Conservation (phyloP, 1,140 invertebrate species). For the Scaptomyza montana region DNA sequence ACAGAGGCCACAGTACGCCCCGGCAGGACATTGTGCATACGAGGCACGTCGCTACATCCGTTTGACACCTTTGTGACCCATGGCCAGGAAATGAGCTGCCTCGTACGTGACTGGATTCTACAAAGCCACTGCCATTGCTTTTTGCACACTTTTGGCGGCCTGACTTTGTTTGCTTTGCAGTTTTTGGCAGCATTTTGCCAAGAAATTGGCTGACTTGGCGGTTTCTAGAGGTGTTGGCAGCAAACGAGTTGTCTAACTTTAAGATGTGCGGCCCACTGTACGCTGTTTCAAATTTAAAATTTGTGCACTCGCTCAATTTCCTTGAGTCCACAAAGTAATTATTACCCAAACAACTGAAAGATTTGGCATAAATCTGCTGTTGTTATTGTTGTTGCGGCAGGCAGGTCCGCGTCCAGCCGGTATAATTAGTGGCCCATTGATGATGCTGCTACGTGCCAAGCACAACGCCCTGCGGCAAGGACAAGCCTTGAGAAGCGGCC, state of each 20-base stretch:
- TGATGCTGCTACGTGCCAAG: conserved; percentile 66
- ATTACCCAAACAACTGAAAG: conserved; percentile 58
- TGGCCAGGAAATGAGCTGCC: conserved; percentile 77
- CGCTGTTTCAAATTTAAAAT: conserved; percentile 75
- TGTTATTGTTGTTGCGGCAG: conserved; percentile 7
- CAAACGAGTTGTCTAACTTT: conserved; percentile 38
- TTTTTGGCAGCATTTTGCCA: conserved; percentile 30
- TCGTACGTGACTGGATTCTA: conserved; percentile 76
- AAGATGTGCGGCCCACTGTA: conserved; percentile 29
- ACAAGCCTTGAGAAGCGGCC: conserved; percentile 32
- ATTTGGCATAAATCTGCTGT: conserved; percentile 67
- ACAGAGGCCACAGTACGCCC: conserved; percentile 8
- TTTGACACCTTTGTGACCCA: conserved; percentile 76
- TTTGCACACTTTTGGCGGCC: conserved; percentile 36
- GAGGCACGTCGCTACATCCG: conserved; percentile 75
- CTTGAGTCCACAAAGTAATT: conserved; percentile 80
- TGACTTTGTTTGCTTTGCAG: conserved; percentile 33
- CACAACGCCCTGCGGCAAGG: conserved; percentile 74
- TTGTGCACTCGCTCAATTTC: conserved; percentile 83
- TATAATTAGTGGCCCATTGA: conserved; percentile 74
- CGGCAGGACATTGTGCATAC: conserved; percentile 70
- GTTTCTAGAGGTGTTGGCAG: neutral
- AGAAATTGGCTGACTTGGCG: conserved; percentile 17
- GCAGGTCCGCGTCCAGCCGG: conserved; percentile 47
- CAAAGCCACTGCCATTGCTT: conserved; percentile 24